These are phyloP conservation scores for Galeopterus variegatus DNA, from an alignment of 2,113 vertebrate genomes.

Conservation along the genomic window DNA sequence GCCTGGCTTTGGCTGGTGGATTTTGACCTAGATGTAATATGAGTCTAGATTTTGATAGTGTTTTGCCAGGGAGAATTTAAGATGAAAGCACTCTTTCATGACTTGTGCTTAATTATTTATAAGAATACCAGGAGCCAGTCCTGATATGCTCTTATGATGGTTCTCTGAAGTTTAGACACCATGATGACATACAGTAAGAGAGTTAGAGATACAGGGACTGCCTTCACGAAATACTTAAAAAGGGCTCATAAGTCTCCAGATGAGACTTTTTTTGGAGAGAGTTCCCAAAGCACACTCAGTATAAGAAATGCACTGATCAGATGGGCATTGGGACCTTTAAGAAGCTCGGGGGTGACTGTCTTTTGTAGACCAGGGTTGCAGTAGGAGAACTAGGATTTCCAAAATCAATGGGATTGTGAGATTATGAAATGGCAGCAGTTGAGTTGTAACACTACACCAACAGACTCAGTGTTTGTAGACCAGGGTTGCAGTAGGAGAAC, in stretches of 20 bases:
- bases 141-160: not conserved
- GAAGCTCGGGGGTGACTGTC: not conserved
- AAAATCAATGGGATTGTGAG: not conserved
- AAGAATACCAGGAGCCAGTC: not conserved
- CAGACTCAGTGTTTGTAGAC: not conserved
- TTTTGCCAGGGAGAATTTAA: not conserved
- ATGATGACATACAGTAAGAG: not conserved
- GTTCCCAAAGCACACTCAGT: not conserved
- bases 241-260: not conserved
- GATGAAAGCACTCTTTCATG: not conserved
- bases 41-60: not conserved
- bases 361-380: not conserved
- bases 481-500: not conserved
- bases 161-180: constrained; percentile 18
- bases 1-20: not conserved
- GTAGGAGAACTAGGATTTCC: not conserved
- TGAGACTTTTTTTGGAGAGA: not conserved
- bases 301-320: not conserved
- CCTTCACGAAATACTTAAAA: not conserved
- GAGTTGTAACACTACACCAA: not conserved
- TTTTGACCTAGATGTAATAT: not conserved
- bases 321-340: not conserved
- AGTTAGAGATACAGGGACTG: not conserved
- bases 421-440: not conserved
- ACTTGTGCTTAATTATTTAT: not conserved